Base-by-base conservation (phyloP, 2,888 invertebrate species). In the Congeria kusceri region DNA sequence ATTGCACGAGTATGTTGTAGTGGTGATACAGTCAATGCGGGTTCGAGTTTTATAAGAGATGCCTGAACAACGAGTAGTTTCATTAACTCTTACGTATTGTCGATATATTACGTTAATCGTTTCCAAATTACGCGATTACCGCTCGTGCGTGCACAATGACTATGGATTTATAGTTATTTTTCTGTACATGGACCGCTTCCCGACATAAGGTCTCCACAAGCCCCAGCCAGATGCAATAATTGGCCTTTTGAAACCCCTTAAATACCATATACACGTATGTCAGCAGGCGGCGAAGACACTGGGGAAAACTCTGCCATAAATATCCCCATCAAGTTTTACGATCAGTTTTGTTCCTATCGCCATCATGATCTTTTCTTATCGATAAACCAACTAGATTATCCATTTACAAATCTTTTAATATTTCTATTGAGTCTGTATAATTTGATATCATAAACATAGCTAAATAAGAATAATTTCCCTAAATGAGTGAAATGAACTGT, bases 361-460 rank as follows among this genome's bases (percentile, higher is more conserved):
- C 4, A 79, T 77, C 57, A 79, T 79, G 53, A 75, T 80, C 79
- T 71, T 29, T 67, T 71, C 67, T 71, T 75, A 67, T 79, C 71
- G 62, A 71, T 75, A 28, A 71, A 74, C 28, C 69, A 44, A 46
- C 63, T 39, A 68, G 75, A 80, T 80, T 63, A 75, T 71, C 32
- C 63, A 39, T 61, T 68, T 18, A 64, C 65, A 79, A 71, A 68
- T 71, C 71, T 67, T 75, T 75, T 64, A 80, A 67, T 68, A 71
- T 80, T 75, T 80, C 71, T 71, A 71, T 75, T 75, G 71, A 71
- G 46, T 61, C 62, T 32, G 61, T 44, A 69, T 66, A 66, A 74
- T 65, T 61, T 69, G 44, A 64, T 58, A 56, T 70, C 63, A 66
- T 70, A 70, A 71, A 78, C 53, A 23, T 23, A 53, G 25, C 5